Conservation (phyloP, 2,888 invertebrate species). For the Ophonus ardosiacus region DNA sequence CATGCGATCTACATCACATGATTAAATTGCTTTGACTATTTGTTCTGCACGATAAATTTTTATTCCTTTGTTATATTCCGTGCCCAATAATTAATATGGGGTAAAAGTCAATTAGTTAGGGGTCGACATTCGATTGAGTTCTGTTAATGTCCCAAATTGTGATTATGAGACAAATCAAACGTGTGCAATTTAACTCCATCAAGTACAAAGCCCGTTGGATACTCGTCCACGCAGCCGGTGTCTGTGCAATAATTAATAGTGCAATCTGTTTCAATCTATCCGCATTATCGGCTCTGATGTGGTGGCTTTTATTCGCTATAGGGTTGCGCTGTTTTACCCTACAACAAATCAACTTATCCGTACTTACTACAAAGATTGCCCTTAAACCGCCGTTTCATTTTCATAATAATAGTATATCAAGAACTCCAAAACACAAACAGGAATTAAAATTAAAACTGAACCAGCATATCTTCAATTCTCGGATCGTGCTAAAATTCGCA, state of each 20-base stretch:
- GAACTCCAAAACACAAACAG: too few relatives aligned
- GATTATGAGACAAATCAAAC: conserved; percentile 49
- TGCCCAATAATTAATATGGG: conserved; percentile 54
- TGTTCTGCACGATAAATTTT: conserved; percentile 28
- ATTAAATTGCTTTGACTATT: neutral
- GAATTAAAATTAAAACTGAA: too few relatives aligned
- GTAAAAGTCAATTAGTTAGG: conserved; percentile 60
- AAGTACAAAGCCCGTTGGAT: neutral
- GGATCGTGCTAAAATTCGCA: too few relatives aligned
- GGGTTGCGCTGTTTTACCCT: neutral
- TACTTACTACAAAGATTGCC: too few relatives aligned
- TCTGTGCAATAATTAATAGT: conserved; percentile 48
- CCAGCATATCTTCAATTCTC: too few relatives aligned
- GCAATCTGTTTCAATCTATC: conserved; percentile 58
- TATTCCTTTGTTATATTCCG: conserved; percentile 16
- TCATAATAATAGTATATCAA: too few relatives aligned
- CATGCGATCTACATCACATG: neutral
- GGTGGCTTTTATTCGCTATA: conserved; percentile 42
- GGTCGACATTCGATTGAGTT: conserved; percentile 42
- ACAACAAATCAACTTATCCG: neutral
- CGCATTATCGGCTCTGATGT: conserved; percentile 54
- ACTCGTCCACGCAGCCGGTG: conserved; percentile 2
- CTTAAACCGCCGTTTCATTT: too few relatives aligned
- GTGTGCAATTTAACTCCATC: conserved; percentile 37
- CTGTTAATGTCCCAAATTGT: conserved; percentile 50